phyloP scores from a whole-genome alignment of 2,888 invertebrate genomes.

The Stramonita haemastoma region DNA sequence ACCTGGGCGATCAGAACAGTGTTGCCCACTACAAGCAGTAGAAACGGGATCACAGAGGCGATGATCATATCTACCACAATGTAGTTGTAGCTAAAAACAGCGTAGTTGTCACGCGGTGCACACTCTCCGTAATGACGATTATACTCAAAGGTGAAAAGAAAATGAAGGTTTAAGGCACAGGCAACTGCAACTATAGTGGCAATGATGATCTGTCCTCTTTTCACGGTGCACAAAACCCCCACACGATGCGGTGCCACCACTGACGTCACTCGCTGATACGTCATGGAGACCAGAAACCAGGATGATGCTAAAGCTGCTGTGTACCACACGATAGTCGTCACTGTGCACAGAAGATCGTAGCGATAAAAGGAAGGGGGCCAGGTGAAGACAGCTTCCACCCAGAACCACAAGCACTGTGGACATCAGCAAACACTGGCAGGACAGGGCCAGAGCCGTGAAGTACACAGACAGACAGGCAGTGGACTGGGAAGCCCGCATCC shows the following conservation, averaged over 20 bases:
- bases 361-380: not conserved
- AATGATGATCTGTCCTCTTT: not conserved
- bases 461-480: not conserved
- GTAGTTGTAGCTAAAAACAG: not conserved
- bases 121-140: not conserved
- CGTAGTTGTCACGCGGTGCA: not conserved
- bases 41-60: not conserved
- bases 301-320: not conserved
- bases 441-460: conserved; percentile 18
- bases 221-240: conserved; percentile 1
- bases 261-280: conserved; percentile 33
- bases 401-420: not conserved
- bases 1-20: not conserved
- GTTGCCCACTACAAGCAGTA: not conserved
- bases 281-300: conserved; percentile 39
- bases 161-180: not conserved
- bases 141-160: not conserved
- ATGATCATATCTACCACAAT: not conserved
- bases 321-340: not conserved
- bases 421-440: not conserved
- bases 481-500: not conserved
- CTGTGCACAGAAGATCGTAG: not conserved
- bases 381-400: not conserved
- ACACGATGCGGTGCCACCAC: conserved; percentile 31
- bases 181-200: not conserved